Evolutionary conservation across 2,797 vertebrate genomes (phyloP).

Genomic region (Steatocranus sp.): DNA sequence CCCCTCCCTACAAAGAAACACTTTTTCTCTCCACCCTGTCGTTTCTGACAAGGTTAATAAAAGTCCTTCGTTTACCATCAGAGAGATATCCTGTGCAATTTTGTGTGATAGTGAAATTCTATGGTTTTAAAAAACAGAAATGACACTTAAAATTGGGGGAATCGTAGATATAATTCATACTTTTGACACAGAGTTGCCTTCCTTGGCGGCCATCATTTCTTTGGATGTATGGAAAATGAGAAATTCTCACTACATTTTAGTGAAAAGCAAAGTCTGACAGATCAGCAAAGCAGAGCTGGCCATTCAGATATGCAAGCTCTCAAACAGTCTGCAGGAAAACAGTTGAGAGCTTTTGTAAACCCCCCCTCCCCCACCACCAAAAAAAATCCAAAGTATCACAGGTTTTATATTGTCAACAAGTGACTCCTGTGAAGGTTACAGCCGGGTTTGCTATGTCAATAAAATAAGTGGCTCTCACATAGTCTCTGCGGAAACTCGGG

Average conservation of each 20-base stretch:
- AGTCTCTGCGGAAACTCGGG: rapidly evolving
- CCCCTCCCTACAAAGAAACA: background rate
- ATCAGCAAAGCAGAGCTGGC: background rate
- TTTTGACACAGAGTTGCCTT: background rate
- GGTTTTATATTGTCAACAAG: background rate
- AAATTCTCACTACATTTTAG: background rate
- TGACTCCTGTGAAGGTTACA: background rate
- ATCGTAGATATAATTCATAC: background rate
- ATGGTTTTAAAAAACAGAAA: background rate
- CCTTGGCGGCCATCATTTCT: background rate
- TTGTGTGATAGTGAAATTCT: background rate
- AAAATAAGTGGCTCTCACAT: background rate
- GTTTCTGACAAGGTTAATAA: background rate
- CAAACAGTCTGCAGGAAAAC: background rate
- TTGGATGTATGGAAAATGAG: background rate
- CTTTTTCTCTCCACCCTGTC: background rate
- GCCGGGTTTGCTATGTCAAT: background rate
- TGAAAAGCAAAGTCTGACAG: background rate
- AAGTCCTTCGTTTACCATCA: background rate
- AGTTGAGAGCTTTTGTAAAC: background rate
- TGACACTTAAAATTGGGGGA: background rate
- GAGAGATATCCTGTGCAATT: background rate
- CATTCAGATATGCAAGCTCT: no score
- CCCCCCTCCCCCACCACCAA: background rate
- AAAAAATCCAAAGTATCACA: background rate